Base-by-base conservation (phyloP, 2,888 invertebrate species). In the Coecobrya sp. region DNA sequence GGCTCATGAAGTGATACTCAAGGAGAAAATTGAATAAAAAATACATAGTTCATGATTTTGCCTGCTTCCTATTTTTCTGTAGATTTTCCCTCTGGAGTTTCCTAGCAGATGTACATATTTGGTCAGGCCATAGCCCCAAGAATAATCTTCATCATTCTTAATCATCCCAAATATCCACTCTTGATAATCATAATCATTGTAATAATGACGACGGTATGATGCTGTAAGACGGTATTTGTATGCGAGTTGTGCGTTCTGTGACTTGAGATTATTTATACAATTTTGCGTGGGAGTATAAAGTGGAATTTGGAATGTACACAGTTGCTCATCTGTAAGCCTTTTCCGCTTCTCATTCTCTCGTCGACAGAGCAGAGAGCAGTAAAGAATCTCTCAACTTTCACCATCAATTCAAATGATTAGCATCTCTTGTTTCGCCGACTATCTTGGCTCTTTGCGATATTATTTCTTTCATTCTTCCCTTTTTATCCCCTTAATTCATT, bases 401-500 rank as follows among this genome's bases (percentile, higher is more conserved):
- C 65, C 30, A 65, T 65, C 65, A 27, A 65, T 65, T 30, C 65
- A 30, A 65, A 27, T 65, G 65, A 27, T 65, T 27, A 65, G 30
- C 65, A 65, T 65, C 30, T 76, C 49, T 76, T 76, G 76, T 25
- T 49, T 76, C 76, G 11, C 7, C 19, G 19, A 3, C 45, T 45
- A 49, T 22, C 13, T 45, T 25, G 49, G 25, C 49, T 25, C 25
- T 22, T 73, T 19, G n/a, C 13, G 16, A 68, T 42, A 42, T 7
- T n/a, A 3, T 25, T 25, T 76, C 49, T 25, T 2, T 19, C 70
- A 19, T 76, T 76, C 30, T 25, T 76, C 25, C 11, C 42, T 10
- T 73, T 36, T 76, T 76, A 76, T 49, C 49, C n/a, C 19, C 76
- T 76, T 76, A 76, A 76, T 76, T 76, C 76, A 76, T 76, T 76